Percentiles rank a stretch among this genome's conserved stretches.
Evolutionary conservation across 2,888 invertebrate genomes (phyloP).

Genomic region (Sphaerophoria rueppellii): DNA sequence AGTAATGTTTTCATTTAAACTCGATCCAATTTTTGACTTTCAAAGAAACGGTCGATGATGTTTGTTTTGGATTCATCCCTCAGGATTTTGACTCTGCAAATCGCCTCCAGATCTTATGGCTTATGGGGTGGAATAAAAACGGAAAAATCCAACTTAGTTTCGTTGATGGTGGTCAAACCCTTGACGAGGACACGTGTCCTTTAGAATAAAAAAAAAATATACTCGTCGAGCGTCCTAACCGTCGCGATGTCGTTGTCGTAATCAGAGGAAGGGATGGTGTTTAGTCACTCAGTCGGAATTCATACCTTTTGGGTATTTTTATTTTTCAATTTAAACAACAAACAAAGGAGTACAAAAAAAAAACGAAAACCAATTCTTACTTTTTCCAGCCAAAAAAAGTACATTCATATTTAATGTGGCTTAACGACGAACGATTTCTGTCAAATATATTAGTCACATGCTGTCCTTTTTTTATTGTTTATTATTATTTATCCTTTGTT

Average conservation of each 20-base stretch:
- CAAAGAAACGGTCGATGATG: conserved; percentile 13
- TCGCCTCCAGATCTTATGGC: conserved; percentile 62
- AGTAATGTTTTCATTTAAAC: conserved; percentile 59
- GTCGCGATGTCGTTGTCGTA: conserved; percentile 17
- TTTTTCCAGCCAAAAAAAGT: conserved; percentile 44
- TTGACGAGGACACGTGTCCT: conserved; percentile 69
- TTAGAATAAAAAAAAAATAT: conserved; percentile 19
- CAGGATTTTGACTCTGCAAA: conserved; percentile 10
- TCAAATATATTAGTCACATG: conserved; percentile 69
- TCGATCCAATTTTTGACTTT: conserved; percentile 70
- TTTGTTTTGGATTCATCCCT: conserved; percentile 43
- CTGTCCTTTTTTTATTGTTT: too few species aligned
- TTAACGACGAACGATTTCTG: conserved; percentile 69
- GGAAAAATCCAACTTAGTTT: conserved; percentile 40
- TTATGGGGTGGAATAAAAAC: conserved; percentile 71
- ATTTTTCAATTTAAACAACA: conserved; percentile 70
- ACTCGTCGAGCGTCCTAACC: not conserved
- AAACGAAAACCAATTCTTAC: conserved; percentile 41
- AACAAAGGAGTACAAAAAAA: conserved; percentile 46
- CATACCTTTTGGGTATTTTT: conserved; percentile 69
- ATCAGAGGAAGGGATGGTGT: conserved; percentile 46
- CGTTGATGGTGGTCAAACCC: conserved; percentile 65
- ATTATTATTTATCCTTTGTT: too few species aligned
- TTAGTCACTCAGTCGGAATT: conserved; percentile 64
- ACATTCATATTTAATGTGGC: conserved; percentile 73